Conservation (phyloP, 2,797 vertebrate species). For the Rhadinocentrus ornatus region DNA sequence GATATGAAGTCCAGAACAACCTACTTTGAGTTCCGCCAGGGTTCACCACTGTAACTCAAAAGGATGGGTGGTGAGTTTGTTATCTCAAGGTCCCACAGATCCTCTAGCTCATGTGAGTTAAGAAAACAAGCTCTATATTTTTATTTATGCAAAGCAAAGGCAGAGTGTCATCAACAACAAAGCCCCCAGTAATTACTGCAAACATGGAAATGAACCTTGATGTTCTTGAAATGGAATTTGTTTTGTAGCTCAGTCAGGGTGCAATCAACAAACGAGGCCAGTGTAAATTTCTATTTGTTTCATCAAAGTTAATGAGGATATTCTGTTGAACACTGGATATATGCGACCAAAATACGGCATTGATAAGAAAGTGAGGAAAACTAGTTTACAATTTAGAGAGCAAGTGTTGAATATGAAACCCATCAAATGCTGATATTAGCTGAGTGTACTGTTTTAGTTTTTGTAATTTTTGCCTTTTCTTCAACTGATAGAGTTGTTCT, state of each 20-base stretch:
- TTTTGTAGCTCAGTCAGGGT: slow-evolving; percentile 57
- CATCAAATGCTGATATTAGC: slow-evolving; percentile 24
- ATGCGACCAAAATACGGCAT: slow-evolving; percentile 37
- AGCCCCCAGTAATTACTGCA: slow-evolving; percentile 59
- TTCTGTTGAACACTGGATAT: slow-evolving; percentile 47
- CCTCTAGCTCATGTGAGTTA: slow-evolving; percentile 42
- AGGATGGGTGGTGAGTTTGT: slow-evolving; percentile 24
- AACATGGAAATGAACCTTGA: slow-evolving; percentile 68
- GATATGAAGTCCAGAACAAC: slow-evolving; percentile 12
- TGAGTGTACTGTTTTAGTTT: background rate
- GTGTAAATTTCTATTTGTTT: slow-evolving; percentile 59
- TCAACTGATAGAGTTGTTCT: slow-evolving; percentile 3
- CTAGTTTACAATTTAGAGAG: slow-evolving; percentile 35
- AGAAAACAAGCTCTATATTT: slow-evolving; percentile 57
- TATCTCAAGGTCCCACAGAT: slow-evolving; percentile 38
- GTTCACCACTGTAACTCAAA: slow-evolving; percentile 6
- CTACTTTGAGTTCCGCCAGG: slow-evolving; percentile 8
- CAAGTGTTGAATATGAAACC: slow-evolving; percentile 38
- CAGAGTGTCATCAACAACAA: slow-evolving; percentile 38
- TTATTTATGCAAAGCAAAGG: slow-evolving; percentile 38
- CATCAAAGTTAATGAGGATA: slow-evolving; percentile 64
- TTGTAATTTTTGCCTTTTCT: background rate
- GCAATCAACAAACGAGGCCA: slow-evolving; percentile 67
- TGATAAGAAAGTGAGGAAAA: slow-evolving; percentile 47
- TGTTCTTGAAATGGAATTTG: slow-evolving; percentile 54